Percentiles rank a stretch among this genome's conserved stretches.
Evolutionary conservation across 2,797 vertebrate species (phyloP).

Genomic region (Cossypha caffra): DNA sequence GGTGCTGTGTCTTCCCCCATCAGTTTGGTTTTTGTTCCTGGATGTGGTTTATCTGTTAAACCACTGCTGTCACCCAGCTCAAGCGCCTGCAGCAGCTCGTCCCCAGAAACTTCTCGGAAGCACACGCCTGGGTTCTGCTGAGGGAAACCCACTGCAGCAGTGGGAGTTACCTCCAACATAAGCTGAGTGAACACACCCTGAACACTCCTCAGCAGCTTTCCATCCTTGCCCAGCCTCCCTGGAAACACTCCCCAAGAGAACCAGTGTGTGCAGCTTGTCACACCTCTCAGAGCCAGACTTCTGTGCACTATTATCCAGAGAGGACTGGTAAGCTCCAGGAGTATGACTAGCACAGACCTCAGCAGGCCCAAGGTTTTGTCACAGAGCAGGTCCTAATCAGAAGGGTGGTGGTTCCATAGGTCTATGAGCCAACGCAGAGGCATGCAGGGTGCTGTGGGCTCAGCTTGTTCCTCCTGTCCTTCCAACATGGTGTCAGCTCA

Average conservation of each 20-base stretch:
- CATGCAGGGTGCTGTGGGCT: neutral
- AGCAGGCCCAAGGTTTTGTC: neutral
- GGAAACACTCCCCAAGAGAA: neutral
- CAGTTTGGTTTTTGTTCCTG: neutral
- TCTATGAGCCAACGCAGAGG: neutral
- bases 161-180: accelerated
- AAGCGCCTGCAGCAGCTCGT: neutral
- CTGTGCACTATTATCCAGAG: neutral
- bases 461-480: neutral
- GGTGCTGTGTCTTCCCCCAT: neutral
- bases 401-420: neutral
- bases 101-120: neutral
- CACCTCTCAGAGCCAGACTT: neutral
- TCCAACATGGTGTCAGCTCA: neutral
- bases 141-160: neutral
- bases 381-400: neutral
- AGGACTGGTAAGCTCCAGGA: neutral
- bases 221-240: neutral
- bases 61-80: neutral
- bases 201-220: accelerated
- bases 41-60: conserved; percentile 19
- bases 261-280: neutral
- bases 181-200: neutral
- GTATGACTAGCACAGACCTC: neutral
- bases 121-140: accelerated